phyloP scores from a whole-genome alignment of 1,140 invertebrate species.

The Goniozus legneri region DNA sequence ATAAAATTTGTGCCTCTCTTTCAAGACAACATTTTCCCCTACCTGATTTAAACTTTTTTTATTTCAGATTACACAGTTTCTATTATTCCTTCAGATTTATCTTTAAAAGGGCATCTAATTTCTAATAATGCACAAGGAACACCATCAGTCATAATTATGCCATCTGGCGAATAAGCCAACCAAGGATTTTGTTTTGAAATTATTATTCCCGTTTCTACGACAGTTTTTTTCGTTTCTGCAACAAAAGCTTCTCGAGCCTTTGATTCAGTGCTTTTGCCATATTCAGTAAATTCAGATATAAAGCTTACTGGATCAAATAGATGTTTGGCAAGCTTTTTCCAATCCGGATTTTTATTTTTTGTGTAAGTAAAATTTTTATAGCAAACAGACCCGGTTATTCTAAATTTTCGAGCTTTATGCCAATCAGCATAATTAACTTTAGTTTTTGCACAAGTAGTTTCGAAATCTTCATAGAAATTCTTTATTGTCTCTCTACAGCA shows the following conservation, averaged over 20 bases:
- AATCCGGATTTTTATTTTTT: conserved; percentile 12
- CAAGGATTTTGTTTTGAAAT: conserved; percentile 12
- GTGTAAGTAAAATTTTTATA: conserved; percentile 9
- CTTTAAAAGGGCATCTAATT: conserved; percentile 12
- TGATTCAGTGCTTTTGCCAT: conserved; percentile 10
- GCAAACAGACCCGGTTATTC: background rate
- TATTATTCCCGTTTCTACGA: conserved; percentile 14
- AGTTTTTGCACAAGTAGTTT: background rate
- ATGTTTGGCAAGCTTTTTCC: conserved; percentile 10
- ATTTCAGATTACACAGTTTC: too few species aligned
- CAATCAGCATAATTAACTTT: conserved; percentile 7
- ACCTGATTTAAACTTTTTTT: conserved; percentile 6
- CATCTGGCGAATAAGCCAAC: conserved; percentile 19
- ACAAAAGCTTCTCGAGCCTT: conserved; percentile 11
- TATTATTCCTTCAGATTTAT: conserved; percentile 3
- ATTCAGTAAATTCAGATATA: conserved; percentile 4
- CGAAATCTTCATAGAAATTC: conserved; percentile 5
- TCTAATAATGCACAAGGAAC: conserved; percentile 6
- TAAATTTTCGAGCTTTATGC: conserved; percentile 13
- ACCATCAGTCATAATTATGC: conserved; percentile 7
- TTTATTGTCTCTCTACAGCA: too few species aligned
- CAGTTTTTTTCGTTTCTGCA: background rate
- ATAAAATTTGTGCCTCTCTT: conserved; percentile 16
- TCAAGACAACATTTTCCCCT: conserved; percentile 4
- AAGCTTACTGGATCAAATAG: conserved; percentile 12